phyloP scores from a whole-genome alignment of 2,113 vertebrate species.

The Carettochelys insculpta region DNA sequence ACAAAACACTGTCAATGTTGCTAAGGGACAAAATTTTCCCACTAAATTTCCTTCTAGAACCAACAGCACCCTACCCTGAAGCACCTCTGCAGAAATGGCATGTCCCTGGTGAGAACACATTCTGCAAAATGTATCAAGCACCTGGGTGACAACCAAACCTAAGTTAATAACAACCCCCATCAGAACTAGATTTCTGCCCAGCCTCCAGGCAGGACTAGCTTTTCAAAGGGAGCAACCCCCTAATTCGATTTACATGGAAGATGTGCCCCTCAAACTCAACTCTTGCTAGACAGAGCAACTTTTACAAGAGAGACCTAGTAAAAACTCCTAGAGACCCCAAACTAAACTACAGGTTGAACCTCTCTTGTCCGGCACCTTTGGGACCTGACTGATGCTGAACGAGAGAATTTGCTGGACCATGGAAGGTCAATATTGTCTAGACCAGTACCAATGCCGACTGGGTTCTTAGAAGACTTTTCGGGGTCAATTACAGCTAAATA shows the following conservation, averaged over 20 bases:
- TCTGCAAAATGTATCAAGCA: too few species aligned
- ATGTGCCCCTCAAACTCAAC: background rate
- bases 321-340: too few species aligned
- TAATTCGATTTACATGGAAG: background rate
- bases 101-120: background rate
- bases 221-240: background rate
- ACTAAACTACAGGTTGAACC: too few species aligned
- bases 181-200: background rate
- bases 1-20: background rate
- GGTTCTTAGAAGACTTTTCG: too few species aligned
- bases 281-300: background rate
- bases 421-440: too few species aligned
- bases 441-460: too few species aligned
- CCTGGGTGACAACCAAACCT: background rate
- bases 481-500: too few species aligned
- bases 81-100: background rate
- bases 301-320: background rate
- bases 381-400: too few species aligned
- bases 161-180: background rate
- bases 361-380: too few species aligned
- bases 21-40: background rate
- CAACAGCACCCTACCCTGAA: background rate
- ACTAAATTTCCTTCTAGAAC: background rate
- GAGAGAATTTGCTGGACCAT: too few species aligned
- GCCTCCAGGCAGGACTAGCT: background rate